These are phyloP conservation scores for Deilephila elpenor DNA, from an alignment of 2,888 invertebrate species.

Conservation along the genomic window DNA sequence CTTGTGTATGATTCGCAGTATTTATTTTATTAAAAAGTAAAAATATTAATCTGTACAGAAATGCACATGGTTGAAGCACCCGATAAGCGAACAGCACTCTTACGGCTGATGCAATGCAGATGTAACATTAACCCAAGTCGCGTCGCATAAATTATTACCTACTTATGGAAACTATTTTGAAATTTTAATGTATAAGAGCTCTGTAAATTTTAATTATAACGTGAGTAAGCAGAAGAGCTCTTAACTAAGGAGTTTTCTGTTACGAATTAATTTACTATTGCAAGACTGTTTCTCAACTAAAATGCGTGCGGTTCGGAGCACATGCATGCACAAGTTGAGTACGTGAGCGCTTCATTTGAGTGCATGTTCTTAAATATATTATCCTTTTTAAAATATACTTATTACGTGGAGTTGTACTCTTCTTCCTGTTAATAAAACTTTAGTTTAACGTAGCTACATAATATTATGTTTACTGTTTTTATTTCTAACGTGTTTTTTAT, in stretches of 20 bases:
- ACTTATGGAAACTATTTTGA: conserved; percentile 17
- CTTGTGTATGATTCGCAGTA: no score
- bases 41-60: neutral
- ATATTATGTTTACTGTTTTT: neutral
- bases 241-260: conserved; percentile 21
- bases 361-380: neutral
- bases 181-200: conserved; percentile 16
- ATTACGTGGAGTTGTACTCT: neutral
- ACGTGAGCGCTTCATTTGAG: conserved; percentile 16
- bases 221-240: conserved; percentile 15
- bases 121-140: conserved; percentile 4
- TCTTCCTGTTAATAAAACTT: no score
- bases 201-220: conserved; percentile 25
- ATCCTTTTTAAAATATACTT: neutral
- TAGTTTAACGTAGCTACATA: neutral
- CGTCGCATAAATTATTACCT: conserved; percentile 16
- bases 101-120: neutral
- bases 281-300: conserved; percentile 11
- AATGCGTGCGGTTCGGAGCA: neutral
- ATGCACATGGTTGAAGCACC: neutral
- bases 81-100: neutral
- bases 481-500: neutral
- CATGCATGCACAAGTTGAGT: conserved; percentile 6
- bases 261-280: conserved; percentile 14
- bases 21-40: no score